Percentiles rank a stretch among this genome's conserved stretches.
Evolutionary conservation across 2,113 vertebrate species (phyloP).

Genomic region (Grallaria varia): DNA sequence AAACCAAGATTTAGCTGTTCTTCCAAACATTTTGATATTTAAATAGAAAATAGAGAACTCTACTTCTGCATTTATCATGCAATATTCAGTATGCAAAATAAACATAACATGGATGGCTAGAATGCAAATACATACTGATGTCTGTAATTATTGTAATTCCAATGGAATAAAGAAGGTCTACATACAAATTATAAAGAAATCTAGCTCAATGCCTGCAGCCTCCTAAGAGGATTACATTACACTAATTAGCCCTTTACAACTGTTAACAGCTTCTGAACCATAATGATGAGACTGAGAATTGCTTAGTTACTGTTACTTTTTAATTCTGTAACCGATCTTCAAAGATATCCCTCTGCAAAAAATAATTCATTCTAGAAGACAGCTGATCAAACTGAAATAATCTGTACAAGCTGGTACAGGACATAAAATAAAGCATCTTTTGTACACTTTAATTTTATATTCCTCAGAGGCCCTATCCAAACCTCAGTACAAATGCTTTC

Average conservation of each 20-base stretch:
- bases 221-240: conserved; percentile 88
- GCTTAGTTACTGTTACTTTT: conserved; percentile 37
- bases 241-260: conserved; percentile 79
- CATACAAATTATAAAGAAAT: conserved; percentile 80
- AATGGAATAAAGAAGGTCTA: conserved; percentile 74
- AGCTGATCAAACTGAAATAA: conserved; percentile 27
- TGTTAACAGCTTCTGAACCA: conserved; percentile 65
- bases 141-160: conserved; percentile 74
- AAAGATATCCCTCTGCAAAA: conserved; percentile 14
- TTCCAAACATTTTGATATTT: conserved; percentile 79
- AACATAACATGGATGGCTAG: conserved; percentile 66
- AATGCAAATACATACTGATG: conserved; percentile 54
- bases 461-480: not conserved
- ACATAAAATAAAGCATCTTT: not conserved
- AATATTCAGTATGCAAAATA: conserved; percentile 60
- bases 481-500: not conserved
- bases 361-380: not conserved
- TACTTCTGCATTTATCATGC: conserved; percentile 42
- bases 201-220: conserved; percentile 75
- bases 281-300: conserved; percentile 28
- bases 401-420: not conserved
- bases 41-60: conserved; percentile 50
- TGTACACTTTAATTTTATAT: not conserved
- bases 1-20: conserved; percentile 79
- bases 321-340: conserved; percentile 22